Base-by-base conservation (phyloP, 2,888 invertebrate genomes). In the Hetaerina titia region DNA sequence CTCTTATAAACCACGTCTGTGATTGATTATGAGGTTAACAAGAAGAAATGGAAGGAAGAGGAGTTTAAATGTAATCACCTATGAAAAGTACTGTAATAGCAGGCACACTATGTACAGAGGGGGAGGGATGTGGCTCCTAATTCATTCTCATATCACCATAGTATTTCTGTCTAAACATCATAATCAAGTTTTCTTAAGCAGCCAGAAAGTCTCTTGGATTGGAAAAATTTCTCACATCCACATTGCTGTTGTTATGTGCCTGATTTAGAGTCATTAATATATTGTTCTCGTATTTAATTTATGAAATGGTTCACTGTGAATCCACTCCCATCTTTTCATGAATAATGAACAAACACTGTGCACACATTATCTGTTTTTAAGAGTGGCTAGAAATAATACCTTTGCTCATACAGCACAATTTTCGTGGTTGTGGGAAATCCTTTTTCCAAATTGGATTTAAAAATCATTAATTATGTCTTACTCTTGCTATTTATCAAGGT, bases 401-500 rank as follows among this genome's bases (percentile, higher is more conserved):
- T 69, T 90, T 90, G 69, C 69, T 69, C 64, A 56, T 69, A 92
- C 69, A 74, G 69, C 92, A 92, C 92, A 92, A 92, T 74, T 92
- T 64, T 92, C 69, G 92, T 92, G 92, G 92, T 64, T 92, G 92
- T 74, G 74, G 92, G 92, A 92, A 92, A 57, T 74, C 57, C 92
- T 56, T 92, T 92, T 92, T 92, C 74, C 92, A n/a, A 92, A 74
- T 45, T 92, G 92, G 69, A 13, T 74, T 69, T 9, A 63, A 90
- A 63, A 56, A 56, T 74, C 56, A 69, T 63, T 19, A 60, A 92
- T 69, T 56, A 89, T 17, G 92, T 92, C 56, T 92, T 92, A 60
- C 69, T 92, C 92, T 92, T 92, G 74, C 92, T 92, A 69, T 92
- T 92, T 92, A 69, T 92, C 69, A 45, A 45, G 92, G 92, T 92